Evolutionary conservation across 2,797 vertebrate genomes (phyloP), one percentile per base, ranked within the genome.

Genomic region (Acropternis orthonyx): DNA sequence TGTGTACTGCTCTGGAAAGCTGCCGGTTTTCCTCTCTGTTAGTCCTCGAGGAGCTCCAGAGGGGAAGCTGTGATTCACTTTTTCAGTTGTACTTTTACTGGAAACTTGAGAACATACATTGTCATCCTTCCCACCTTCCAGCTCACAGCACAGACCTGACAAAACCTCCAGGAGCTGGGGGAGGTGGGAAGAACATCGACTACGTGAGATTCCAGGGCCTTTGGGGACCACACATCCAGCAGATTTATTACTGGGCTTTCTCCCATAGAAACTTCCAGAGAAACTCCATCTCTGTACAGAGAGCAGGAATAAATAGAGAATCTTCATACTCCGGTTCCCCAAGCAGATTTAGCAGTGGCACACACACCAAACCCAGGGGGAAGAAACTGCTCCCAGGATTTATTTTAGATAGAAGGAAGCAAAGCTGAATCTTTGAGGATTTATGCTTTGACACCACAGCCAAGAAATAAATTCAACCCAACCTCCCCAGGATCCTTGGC

Each of bases 61-160:
- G 56, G 78, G 89, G 91, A 97, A 96, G 85, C 51, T 91, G 88
- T 97, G 93, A 97, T 96, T 96, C 94, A 96, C 80, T 90, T 93
- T 87, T 87, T 75, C 93, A 96, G 83, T 86, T 86, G 76, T 78
- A 73, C 84, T 79, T 72, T 92, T 66, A 85, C 86, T 95, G 96
- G 91, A 96, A 97, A 96, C 49, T 67, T 48, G 66, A 94, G 84
- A 89, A 41, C 73, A 54, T 5, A 81, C n/a, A 43, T 13, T 90
- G 85, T 90, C 95, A 95, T 55, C 65, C 39, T 78, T 93, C 92
- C 92, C 95, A 85, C 34, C 89, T 28, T 28, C 79, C 92, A 94
- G 68, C 54, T 93, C 41, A 2, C 46, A 49, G 74, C 81, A 77
- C 2, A 1, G 79, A 83, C 30, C 76, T 10, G 1, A 12, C 19